These are phyloP conservation scores for Artibeus lituratus DNA, from an alignment of 2,797 vertebrate species.

Conservation along the genomic window DNA sequence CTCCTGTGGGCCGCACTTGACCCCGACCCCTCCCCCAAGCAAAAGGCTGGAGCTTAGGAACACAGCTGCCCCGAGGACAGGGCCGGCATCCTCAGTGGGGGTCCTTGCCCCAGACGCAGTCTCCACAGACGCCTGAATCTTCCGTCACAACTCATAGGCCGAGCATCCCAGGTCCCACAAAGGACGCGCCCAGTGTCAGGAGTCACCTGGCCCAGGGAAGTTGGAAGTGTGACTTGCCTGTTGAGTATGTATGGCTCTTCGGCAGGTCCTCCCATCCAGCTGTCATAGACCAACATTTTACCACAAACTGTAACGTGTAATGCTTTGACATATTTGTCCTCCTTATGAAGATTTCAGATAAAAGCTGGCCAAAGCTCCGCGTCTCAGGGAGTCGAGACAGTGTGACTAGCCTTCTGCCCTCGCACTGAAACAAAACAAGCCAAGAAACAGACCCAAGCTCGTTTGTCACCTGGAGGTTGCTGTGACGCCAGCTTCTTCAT, in stretches of 20 bases:
- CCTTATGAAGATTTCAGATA: not conserved
- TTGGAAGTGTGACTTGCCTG: not conserved
- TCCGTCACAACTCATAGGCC: not conserved
- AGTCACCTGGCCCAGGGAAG: not conserved
- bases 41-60: not conserved
- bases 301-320: too few relatives aligned
- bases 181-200: not conserved
- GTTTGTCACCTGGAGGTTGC: not conserved
- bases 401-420: not conserved
- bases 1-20: not conserved
- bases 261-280: not conserved
- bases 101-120: not conserved
- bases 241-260: not conserved
- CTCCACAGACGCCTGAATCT: not conserved
- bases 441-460: not conserved
- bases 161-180: not conserved
- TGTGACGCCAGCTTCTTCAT: not conserved
- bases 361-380: not conserved
- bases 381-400: not conserved
- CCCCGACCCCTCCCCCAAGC: rapidly evolving
- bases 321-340: not conserved
- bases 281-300: not conserved
- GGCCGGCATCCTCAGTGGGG: not conserved
- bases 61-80: not conserved
- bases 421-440: not conserved